Conservation (phyloP, 1,140 invertebrate genomes). For the Panagrolaimus sp. region DNA sequence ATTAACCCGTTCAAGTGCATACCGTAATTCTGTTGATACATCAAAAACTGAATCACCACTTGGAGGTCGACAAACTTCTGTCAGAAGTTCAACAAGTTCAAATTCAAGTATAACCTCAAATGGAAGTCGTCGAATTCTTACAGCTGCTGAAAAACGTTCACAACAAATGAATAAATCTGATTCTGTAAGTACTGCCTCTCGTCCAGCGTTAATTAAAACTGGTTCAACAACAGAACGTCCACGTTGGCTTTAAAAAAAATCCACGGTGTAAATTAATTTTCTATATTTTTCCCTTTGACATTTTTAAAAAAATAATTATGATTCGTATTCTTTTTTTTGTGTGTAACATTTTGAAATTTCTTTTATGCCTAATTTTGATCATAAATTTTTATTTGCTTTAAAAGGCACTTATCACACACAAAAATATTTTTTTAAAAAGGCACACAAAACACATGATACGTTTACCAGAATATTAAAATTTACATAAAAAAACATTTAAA, state of each 20-base stretch:
- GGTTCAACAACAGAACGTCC: conserved; percentile 25
- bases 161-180: background rate
- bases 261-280: too few relatives aligned
- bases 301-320: too few relatives aligned
- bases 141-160: background rate
- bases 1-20: conserved; percentile 1
- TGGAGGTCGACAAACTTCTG: background rate
- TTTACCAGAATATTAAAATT: too few relatives aligned
- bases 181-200: conserved; percentile 22
- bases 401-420: too few relatives aligned
- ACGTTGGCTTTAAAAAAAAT: conserved; percentile 24
- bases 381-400: too few relatives aligned
- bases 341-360: too few relatives aligned
- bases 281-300: too few relatives aligned
- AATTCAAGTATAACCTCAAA: background rate
- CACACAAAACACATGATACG: too few relatives aligned
- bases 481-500: too few relatives aligned
- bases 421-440: too few relatives aligned
- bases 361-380: too few relatives aligned
- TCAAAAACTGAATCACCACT: background rate
- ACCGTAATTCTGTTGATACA: background rate
- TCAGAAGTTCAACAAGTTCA: background rate
- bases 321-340: too few relatives aligned
- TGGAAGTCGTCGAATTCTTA: background rate
- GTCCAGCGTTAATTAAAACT: conserved; percentile 25